Base-by-base conservation (phyloP, 2,113 vertebrate genomes). In the Leptodactylus fuscus region DNA sequence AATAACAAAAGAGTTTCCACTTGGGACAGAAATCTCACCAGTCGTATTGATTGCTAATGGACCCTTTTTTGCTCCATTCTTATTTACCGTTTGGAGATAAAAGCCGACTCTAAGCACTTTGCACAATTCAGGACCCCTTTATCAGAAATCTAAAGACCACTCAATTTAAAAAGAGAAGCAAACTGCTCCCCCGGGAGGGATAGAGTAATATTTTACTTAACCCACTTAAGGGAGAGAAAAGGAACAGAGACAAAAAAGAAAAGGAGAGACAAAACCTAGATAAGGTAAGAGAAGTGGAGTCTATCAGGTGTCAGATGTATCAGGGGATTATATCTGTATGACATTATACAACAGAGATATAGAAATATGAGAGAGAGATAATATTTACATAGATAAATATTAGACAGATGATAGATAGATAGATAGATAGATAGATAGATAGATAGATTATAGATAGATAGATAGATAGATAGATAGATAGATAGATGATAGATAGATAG, bases 101-200 rank as follows among this genome's bases (percentile, higher is more conserved):
- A 89, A 91, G 90, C 89, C 81, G 84, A 49, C 89, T 89, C 87
- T 18, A 83, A 90, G 91, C 89, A 91, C 89, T 92, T 88, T 92
- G 91, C 87, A 87, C 83, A 88, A 73, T 88, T 87, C 90, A 81
- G 73, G 88, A 86, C 18, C 87, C 18, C 88, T 84, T 12, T 51
- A 83, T 89, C 90, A 91, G 91, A 85, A 91, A 92, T 87, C 88
- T 88, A 36, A 91, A 88, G 89, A 91, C 92, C 89, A 88, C 90
- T 91, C 91, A 92, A 90, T 92, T 92, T 90, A 91, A 90, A 88
- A 91, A 90, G 88, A 88, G 88, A 88, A 77, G 90, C 87, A 89
- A 91, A 91, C 89, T 88, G 79, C 90, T 90, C 91, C 90, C 89
- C 6, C 1, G 92, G 85, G 91, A 81, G 58, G 51, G 36, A 65